Evolutionary conservation across 2,888 invertebrate genomes (phyloP), one percentile per base, ranked within the genome.

Genomic region (Drosophila eohydei): DNA sequence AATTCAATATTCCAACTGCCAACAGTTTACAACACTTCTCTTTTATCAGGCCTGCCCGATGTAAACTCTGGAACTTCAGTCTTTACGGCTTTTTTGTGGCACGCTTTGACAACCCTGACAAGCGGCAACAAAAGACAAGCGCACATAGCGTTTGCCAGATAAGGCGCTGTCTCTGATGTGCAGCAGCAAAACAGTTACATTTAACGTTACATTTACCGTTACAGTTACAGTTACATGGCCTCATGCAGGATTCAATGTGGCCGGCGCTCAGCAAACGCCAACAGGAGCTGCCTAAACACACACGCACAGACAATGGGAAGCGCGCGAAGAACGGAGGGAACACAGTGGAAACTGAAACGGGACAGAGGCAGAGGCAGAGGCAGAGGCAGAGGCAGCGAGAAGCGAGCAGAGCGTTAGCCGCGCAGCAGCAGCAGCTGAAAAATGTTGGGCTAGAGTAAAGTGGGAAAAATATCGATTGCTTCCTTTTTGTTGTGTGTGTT

Each of bases 401-500:
- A 43, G 30, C 7, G 44, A 9, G 57, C 56, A 40, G 57, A 59
- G 46, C 52, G 61, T 71, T 75, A 76, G 56, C 82, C 72, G 75
- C 62, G 75, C 66, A 66, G 78, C 48, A 43, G 69, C 57, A 40
- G 69, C 73, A 70, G 67, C 58, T 75, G 71, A 76, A 83, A 76
- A 66, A 68, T 78, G 77, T 83, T 81, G 74, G 65, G 72, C 65
- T 30, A 75, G 83, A 69, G 78, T 62, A 63, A 54, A 58, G 70
- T 66, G 78, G 72, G 30, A 61, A 78, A 72, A 84, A 78, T 86
- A 86, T 86, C 88, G 85, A 86, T 88, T 85, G 81, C 74, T 67
- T 74, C 68, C 52, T 74, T 43, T 57, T 66, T 54, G 58, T 65
- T 65, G 44, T 51, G 46, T 21, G 21, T 21, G 21, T 51, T 26